Percentiles rank a stretch among this genome's conserved stretches.
Evolutionary conservation across 2,888 invertebrate genomes (phyloP).

Genomic region (Pimpla rufipes): DNA sequence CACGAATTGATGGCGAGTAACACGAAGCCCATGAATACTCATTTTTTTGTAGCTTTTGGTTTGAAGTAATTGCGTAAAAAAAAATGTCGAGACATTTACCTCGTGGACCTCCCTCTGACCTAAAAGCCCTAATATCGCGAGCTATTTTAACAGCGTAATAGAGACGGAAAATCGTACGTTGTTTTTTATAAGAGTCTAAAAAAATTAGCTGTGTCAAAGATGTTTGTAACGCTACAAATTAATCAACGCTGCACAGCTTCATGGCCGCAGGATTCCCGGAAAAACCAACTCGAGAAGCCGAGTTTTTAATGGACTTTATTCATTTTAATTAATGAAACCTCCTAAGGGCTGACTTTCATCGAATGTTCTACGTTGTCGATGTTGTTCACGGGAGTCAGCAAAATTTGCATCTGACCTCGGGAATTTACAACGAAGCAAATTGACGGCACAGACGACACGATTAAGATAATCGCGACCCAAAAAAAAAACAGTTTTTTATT

Average conservation of each 20-base stretch:
- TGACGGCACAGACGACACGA: too few species aligned
- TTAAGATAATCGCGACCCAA: too few species aligned
- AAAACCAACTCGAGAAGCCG: too few species aligned
- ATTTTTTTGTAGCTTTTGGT: neutral
- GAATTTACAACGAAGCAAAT: too few species aligned
- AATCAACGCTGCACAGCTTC: slow-evolving; percentile 51
- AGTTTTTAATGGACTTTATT: neutral
- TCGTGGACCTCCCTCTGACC: neutral
- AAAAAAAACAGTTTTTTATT: too few species aligned
- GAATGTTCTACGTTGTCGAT: too few species aligned
- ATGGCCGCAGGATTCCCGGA: too few species aligned
- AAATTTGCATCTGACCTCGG: too few species aligned
- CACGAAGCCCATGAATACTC: neutral
- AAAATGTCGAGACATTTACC: too few species aligned
- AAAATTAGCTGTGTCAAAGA: slow-evolving; percentile 37
- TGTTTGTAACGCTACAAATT: slow-evolving; percentile 31
- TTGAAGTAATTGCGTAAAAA: neutral
- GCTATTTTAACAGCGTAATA: slow-evolving; percentile 61
- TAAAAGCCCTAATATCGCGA: slow-evolving; percentile 39
- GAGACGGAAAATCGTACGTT: slow-evolving; percentile 17
- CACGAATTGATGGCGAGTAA: slow-evolving; percentile 21
- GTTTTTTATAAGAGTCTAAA: slow-evolving; percentile 27
- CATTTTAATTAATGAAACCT: neutral
- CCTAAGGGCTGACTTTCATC: too few species aligned
- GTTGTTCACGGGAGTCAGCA: too few species aligned